Conservation (phyloP, 2,797 vertebrate genomes). For the Austrolebias charrua region DNA sequence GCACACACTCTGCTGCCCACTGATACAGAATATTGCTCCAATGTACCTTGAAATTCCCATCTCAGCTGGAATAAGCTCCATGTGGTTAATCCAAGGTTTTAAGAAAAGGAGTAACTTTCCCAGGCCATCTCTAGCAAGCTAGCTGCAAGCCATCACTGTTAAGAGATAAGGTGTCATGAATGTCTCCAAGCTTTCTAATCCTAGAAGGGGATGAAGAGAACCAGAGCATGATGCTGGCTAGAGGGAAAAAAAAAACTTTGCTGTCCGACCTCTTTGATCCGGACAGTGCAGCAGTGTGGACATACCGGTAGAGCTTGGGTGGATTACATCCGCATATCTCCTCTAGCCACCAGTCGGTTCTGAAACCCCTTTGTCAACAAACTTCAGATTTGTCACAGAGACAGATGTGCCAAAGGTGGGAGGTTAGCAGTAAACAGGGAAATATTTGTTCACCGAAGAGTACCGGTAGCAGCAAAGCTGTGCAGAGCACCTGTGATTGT, state of each 20-base stretch:
- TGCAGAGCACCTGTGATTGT: slow-evolving; percentile 38
- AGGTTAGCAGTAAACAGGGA: slow-evolving; percentile 41
- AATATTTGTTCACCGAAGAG: slow-evolving; percentile 40
- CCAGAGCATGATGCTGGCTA: slow-evolving; percentile 51
- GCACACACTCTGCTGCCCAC: slow-evolving; percentile 67
- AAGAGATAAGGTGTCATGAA: slow-evolving; percentile 70
- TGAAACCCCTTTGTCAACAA: slow-evolving; percentile 70
- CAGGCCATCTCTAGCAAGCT: slow-evolving; percentile 50
- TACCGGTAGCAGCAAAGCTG: slow-evolving; percentile 9
- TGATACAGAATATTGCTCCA: slow-evolving; percentile 58
- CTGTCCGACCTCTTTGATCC: slow-evolving; percentile 75
- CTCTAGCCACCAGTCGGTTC: slow-evolving; percentile 51
- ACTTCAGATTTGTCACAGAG: slow-evolving; percentile 54
- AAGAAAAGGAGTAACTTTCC: slow-evolving; percentile 46
- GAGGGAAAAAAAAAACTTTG: slow-evolving; percentile 50
- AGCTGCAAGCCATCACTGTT: slow-evolving; percentile 58
- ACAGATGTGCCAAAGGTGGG: slow-evolving; percentile 54
- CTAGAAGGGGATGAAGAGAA: slow-evolving; percentile 62
- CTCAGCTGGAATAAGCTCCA: slow-evolving; percentile 63
- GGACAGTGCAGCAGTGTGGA: slow-evolving; percentile 50
- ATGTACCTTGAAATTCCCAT: slow-evolving; percentile 65
- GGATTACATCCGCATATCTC: slow-evolving; percentile 75
- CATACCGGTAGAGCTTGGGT: slow-evolving; percentile 60
- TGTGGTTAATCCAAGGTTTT: slow-evolving; percentile 63
- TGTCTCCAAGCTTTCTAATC: slow-evolving; percentile 72